These are phyloP conservation scores for Papilio xuthus DNA, from an alignment of 1,140 invertebrate species.

Conservation along the genomic window DNA sequence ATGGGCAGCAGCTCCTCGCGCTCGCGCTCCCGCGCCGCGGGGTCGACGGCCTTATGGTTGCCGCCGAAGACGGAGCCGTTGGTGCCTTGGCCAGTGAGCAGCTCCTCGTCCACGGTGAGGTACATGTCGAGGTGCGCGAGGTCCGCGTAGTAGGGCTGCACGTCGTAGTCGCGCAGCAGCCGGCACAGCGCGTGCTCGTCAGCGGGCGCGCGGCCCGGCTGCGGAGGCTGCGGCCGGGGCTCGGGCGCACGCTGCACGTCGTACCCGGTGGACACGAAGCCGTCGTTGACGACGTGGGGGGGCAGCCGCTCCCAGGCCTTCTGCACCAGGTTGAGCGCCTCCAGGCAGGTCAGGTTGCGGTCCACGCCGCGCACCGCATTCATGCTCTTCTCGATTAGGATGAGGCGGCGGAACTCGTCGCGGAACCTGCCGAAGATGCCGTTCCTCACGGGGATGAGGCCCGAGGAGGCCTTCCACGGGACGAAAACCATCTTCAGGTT, in stretches of 20 bases:
- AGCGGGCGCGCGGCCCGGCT: constrained; percentile 7
- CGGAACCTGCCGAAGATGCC: constrained; percentile 46
- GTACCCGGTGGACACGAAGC: constrained; percentile 45
- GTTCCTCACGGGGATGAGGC: constrained; percentile 50
- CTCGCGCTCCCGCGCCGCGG: constrained; percentile 21
- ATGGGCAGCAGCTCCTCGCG: constrained; percentile 44
- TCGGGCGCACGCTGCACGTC: constrained; percentile 40
- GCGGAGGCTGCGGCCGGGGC: background rate
- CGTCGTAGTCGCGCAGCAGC: constrained; percentile 47
- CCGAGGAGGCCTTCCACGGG: constrained; percentile 49
- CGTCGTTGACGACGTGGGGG: constrained; percentile 39
- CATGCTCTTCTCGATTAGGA: constrained; percentile 46
- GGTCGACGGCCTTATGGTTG: constrained; percentile 45
- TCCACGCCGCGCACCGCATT: constrained; percentile 47
- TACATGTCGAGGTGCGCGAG: constrained; percentile 45
- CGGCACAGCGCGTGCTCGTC: constrained; percentile 46
- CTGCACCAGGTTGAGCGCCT: constrained; percentile 45
- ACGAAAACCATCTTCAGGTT: constrained; percentile 51
- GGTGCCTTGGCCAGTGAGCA: constrained; percentile 49
- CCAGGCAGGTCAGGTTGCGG: constrained; percentile 47
- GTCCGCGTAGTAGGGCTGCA: constrained; percentile 46
- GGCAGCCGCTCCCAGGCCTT: constrained; percentile 48
- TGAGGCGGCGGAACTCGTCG: constrained; percentile 45
- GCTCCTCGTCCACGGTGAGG: constrained; percentile 51
- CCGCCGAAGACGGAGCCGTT: constrained; percentile 51